A percentile compares a stretch with the other conserved stretches of the same genome.
These are phyloP conservation scores for Ditula angustiorana DNA, from an alignment of 2,888 invertebrate genomes.

Conservation along the genomic window DNA sequence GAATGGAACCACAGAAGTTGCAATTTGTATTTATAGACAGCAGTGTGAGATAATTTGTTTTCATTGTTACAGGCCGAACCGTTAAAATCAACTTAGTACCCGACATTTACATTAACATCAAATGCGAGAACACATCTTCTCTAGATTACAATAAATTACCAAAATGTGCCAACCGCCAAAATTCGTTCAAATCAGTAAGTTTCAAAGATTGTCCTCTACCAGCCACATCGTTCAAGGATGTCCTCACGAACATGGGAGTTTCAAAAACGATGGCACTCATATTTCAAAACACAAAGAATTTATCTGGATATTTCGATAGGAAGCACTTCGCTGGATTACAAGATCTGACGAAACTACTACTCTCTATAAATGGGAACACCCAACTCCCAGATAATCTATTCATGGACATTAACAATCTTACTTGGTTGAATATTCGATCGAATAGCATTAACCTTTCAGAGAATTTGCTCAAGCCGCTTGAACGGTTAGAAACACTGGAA, in stretches of 20 bases:
- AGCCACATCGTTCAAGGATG: conserved; percentile 76
- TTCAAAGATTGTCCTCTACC: conserved; percentile 85
- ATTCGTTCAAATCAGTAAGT: conserved; percentile 75
- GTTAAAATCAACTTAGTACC: conserved; percentile 77
- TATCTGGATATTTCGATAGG: conserved; percentile 83
- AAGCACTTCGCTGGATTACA: conserved; percentile 86
- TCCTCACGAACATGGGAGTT: conserved; percentile 77
- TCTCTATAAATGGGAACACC: conserved; percentile 87
- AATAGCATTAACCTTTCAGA: conserved; percentile 86
- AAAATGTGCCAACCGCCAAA: conserved; percentile 72
- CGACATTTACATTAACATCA: conserved; percentile 73
- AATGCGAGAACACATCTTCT: conserved; percentile 72
- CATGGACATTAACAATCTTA: conserved; percentile 85
- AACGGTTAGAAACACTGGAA: conserved; percentile 86
- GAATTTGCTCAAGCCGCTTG: conserved; percentile 83
- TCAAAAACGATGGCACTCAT: conserved; percentile 81
- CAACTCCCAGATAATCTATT: conserved; percentile 87
- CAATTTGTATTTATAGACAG: no score
- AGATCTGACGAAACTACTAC: conserved; percentile 81
- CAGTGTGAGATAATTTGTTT: neutral
- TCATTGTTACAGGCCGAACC: conserved; percentile 69
- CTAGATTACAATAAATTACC: conserved; percentile 78
- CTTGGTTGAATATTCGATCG: conserved; percentile 87
- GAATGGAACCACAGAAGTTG: no score
- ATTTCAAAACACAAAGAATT: conserved; percentile 82